These are phyloP conservation scores for Propithecus coquereli DNA, from an alignment of 2,113 vertebrate genomes.

Conservation along the genomic window DNA sequence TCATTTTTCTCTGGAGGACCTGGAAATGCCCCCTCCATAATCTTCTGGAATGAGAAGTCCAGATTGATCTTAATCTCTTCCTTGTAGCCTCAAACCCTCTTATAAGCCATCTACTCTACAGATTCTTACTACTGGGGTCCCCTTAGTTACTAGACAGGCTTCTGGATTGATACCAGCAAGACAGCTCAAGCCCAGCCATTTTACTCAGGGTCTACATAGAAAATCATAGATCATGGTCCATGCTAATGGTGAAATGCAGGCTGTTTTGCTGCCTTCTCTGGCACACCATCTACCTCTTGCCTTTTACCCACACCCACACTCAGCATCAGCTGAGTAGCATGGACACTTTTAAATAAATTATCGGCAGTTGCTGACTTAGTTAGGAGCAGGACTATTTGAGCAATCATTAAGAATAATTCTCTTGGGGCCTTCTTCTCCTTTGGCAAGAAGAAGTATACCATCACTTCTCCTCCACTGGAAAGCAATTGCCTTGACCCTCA, in stretches of 20 bases:
- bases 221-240: neutral
- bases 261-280: neutral
- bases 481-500: neutral
- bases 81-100: neutral
- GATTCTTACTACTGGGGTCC: neutral
- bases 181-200: neutral
- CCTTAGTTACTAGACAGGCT: neutral
- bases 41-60: neutral
- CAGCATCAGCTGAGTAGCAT: neutral
- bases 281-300: neutral
- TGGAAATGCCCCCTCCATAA: neutral
- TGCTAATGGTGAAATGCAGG: neutral
- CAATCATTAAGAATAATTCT: neutral
- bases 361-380: neutral
- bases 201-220: neutral
- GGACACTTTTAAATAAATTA: conserved; percentile 1
- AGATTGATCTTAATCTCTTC: neutral
- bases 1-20: neutral
- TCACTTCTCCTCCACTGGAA: neutral
- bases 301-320: neutral
- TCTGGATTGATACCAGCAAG: neutral
- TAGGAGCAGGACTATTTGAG: neutral
- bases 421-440: neutral
- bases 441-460: neutral
- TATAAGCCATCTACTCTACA: neutral